A percentile compares a stretch with the other conserved stretches of the same genome.
phyloP scores from a whole-genome alignment of 2,113 vertebrate species.

The Alosa alosa region DNA sequence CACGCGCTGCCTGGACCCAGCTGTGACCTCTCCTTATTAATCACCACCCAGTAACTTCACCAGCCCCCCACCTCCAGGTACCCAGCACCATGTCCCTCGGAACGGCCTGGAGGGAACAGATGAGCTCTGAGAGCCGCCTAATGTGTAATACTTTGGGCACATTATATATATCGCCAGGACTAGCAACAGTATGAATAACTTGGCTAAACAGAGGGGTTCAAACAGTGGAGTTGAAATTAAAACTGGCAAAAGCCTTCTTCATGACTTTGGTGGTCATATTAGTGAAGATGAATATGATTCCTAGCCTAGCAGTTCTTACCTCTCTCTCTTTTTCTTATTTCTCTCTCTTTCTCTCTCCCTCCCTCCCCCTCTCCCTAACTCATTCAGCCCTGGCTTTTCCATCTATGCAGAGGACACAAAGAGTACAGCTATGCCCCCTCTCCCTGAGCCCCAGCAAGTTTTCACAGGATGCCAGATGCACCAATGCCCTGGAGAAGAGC shows the following conservation, averaged over 20 bases:
- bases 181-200: too few relatives aligned
- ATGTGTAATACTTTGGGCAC: neutral
- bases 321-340: too few relatives aligned
- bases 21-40: constrained; percentile 23
- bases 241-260: too few relatives aligned
- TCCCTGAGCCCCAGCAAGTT: neutral
- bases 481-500: constrained; percentile 63
- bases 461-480: constrained; percentile 71
- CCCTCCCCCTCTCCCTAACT: constrained; percentile 9
- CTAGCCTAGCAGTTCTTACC: too few relatives aligned
- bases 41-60: neutral
- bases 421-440: neutral
- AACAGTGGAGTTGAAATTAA: too few relatives aligned
- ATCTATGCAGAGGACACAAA: neutral
- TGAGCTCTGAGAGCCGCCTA: neutral
- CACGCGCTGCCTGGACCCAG: constrained; percentile 34
- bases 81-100: neutral
- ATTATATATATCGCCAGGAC: too few relatives aligned
- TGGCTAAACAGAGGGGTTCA: too few relatives aligned
- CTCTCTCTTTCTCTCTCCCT: constrained; percentile 23
- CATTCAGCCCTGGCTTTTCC: neutral
- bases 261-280: too few relatives aligned
- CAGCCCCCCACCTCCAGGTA: neutral
- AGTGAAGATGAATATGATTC: too few relatives aligned
- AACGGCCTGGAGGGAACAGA: neutral